A percentile compares a stretch with the other conserved stretches of the same genome.
These are phyloP conservation scores for Onychomys torridus DNA, from an alignment of 2,797 vertebrate genomes.

Conservation along the genomic window DNA sequence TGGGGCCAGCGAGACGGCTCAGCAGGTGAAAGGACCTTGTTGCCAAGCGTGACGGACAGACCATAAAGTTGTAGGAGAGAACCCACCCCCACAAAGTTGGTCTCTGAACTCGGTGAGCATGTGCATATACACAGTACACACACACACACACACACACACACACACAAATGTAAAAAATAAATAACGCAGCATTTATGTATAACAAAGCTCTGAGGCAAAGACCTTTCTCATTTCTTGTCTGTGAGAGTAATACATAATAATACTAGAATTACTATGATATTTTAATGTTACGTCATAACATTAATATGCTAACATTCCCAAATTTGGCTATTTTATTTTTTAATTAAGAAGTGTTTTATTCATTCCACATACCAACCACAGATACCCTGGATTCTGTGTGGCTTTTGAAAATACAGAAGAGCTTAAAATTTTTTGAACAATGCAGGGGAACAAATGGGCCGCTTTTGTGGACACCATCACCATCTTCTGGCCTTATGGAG, in stretches of 20 bases:
- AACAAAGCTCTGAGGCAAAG: neutral
- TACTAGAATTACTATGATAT: neutral
- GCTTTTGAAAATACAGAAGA: conserved; percentile 14
- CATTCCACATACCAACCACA: no score
- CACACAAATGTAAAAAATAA: neutral
- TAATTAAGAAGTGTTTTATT: no score
- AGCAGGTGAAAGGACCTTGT: neutral
- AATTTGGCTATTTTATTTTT: neutral
- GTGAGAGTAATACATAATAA: neutral
- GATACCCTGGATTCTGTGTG: neutral
- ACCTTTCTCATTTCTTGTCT: neutral
- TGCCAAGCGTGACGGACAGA: neutral
- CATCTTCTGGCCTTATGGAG: conserved; percentile 52
- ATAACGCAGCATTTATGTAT: neutral
- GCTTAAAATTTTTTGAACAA: conserved; percentile 18
- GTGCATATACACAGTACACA: neutral
- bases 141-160: neutral
- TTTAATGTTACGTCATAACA: neutral
- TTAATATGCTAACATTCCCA: neutral
- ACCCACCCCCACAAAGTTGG: neutral
- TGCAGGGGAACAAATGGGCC: neutral
- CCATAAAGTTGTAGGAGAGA: neutral
- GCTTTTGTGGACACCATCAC: conserved; percentile 29
- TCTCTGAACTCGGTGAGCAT: neutral
- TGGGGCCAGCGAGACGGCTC: neutral